Conservation (phyloP, 2,113 vertebrate genomes). For the Sinosuthora webbiana region DNA sequence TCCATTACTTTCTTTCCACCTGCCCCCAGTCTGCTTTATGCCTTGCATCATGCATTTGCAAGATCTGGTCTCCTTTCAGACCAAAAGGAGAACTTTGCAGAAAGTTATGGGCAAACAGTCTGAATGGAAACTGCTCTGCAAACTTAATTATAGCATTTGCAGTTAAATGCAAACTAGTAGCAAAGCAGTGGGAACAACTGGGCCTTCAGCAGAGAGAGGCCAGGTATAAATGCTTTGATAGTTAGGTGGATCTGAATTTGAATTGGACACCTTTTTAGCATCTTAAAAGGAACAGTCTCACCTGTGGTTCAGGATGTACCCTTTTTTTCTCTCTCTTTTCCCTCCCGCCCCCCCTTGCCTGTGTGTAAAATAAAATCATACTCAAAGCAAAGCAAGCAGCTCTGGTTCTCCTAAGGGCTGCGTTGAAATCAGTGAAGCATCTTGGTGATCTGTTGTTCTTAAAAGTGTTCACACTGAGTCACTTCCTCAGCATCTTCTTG, state of each 20-base stretch:
- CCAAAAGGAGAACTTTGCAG: neutral
- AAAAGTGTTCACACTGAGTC: constrained; percentile 31
- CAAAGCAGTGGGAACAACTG: neutral
- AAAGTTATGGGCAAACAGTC: neutral
- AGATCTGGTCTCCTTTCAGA: neutral
- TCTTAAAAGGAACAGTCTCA: neutral
- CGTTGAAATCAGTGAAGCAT: constrained; percentile 37
- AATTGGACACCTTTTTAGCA: neutral
- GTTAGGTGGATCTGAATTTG: neutral
- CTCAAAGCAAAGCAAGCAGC: neutral
- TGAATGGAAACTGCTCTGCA: constrained; percentile 3
- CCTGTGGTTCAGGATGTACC: neutral
- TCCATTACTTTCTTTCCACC: neutral
- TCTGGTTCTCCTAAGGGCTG: constrained; percentile 9
- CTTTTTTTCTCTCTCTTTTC: rapidly evolving
- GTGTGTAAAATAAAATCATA: neutral
- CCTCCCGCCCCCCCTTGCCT: rapidly evolving
- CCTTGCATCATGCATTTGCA: neutral
- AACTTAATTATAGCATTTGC: neutral
- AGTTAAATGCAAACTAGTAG: neutral
- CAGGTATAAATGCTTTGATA: neutral
- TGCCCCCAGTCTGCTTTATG: neutral
- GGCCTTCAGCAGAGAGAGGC: neutral
- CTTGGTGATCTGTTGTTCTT: constrained; percentile 42
- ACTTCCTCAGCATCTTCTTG: constrained; percentile 1